A percentile compares a stretch with the other conserved stretches of the same genome.
Conservation (phyloP, 2,113 vertebrate genomes). For the human (Homo sapiens) region DNA sequence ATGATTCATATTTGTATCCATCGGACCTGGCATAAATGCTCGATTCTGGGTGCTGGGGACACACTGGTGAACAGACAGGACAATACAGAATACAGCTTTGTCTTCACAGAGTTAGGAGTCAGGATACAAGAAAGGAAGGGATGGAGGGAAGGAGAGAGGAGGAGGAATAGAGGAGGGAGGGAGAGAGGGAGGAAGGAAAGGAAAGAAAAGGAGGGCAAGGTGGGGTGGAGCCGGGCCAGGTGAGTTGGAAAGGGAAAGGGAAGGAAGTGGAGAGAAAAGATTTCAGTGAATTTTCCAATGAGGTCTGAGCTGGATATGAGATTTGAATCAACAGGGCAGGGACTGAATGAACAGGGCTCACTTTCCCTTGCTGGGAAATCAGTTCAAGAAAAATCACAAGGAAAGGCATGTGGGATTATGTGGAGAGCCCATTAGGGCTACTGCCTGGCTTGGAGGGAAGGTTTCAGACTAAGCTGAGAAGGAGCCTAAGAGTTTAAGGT, state of each 20-base stretch:
- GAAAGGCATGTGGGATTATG: neutral
- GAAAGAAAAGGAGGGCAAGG: too few relatives aligned
- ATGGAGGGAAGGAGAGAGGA: fast-evolving
- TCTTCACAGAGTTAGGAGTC: neutral
- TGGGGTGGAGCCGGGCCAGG: fast-evolving
- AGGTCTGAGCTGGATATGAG: neutral
- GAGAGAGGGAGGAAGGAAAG: neutral
- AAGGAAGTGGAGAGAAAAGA: too few relatives aligned
- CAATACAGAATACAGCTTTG: neutral
- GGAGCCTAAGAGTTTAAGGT: neutral
- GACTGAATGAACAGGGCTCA: neutral
- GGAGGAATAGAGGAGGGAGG: neutral
- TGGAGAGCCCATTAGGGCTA: neutral
- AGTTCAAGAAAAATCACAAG: neutral
- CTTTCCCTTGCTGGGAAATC: neutral
- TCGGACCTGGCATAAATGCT: neutral
- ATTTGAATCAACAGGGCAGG: neutral
- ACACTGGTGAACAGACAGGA: neutral
- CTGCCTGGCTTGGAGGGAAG: neutral
- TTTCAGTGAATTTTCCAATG: neutral
- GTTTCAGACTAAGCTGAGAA: neutral
- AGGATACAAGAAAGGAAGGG: neutral
- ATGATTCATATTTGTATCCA: neutral
- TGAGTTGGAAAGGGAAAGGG: fast-evolving
- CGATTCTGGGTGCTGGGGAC: neutral